phyloP scores from a whole-genome alignment of 2,113 vertebrate species.

The Cryptotis parvus region DNA sequence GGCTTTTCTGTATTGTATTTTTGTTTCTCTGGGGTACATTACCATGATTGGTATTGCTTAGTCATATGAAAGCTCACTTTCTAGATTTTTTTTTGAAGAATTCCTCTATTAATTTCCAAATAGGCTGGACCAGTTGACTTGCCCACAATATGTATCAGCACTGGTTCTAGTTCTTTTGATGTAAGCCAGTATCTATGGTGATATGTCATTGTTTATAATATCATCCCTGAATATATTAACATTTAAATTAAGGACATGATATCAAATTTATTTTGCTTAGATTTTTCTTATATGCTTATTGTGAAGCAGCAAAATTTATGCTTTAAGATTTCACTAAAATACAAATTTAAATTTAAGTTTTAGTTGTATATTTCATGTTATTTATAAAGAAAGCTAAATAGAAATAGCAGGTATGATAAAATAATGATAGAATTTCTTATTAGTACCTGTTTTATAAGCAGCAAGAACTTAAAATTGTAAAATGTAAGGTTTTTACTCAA shows the following conservation, averaged over 20 bases:
- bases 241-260: neutral
- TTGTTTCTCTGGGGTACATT: too few species aligned
- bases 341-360: neutral
- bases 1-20: too few species aligned
- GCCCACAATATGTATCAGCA: too few species aligned
- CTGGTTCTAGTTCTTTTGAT: too few species aligned
- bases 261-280: constrained; percentile 30
- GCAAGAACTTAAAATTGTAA: constrained; percentile 48
- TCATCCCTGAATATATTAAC: neutral
- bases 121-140: too few species aligned
- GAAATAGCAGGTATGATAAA: neutral
- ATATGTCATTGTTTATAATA: too few species aligned
- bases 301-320: neutral
- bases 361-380: neutral
- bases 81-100: too few species aligned
- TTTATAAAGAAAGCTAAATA: constrained; percentile 9
- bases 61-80: too few species aligned
- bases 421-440: neutral
- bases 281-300: accelerated
- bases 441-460: constrained; percentile 6
- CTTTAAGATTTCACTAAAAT: neutral
- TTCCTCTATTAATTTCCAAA: too few species aligned
- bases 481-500: constrained; percentile 29
- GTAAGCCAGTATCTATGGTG: too few species aligned
- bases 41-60: too few species aligned